Base-by-base conservation (phyloP, 1,140 invertebrate genomes). In the Diploscapter pachys region DNA sequence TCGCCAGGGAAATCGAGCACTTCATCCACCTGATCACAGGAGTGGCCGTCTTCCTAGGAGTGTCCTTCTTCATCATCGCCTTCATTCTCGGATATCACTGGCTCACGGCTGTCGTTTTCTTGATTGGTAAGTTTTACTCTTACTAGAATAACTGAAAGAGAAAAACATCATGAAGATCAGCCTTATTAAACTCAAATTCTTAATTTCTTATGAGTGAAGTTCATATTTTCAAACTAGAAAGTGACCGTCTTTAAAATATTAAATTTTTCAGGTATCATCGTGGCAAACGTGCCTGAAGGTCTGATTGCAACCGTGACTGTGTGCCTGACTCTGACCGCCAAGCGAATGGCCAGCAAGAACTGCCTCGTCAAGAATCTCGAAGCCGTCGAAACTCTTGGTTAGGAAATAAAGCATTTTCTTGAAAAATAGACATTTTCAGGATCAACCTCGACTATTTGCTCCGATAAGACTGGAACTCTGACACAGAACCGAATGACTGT, bases 21-120 rank as follows among this genome's bases (percentile, higher is more conserved):
- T 87, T 87, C 78, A 87, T 87, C 72, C 86, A 86, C 73, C 73
- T 87, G 55, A 87, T 87, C 61, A 87, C 86, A 56, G 82, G 84
- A 63, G 85, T 86, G 9, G 86, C 86, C 59, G 82, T 87, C 53
- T 80, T 86, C 67, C 76, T 87, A 53, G 87, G 86, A 57, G 74
- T 85, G 55, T 73, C 83, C 6, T 87, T 87, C 79, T 86, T 86
- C 74, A 79, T 87, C 71, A 84, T 87, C 50, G 86, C 86, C 50
- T 82, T 87, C 57, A 71, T 82, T 50, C 80, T 87, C 61, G 86
- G 86, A 53, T 87, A 87, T 73, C 80, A 86, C 73, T 85, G 84
- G 84, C 80, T 85, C 9, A 84, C 83, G 31, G 84, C 84, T 67
- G 86, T 86, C 49, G 80, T 87, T 48, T 86, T 86, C 79, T 69